Evolutionary conservation across 2,113 vertebrate species (phyloP), one percentile per base, ranked within the genome.

Genomic region (Eolophus roseicapilla): DNA sequence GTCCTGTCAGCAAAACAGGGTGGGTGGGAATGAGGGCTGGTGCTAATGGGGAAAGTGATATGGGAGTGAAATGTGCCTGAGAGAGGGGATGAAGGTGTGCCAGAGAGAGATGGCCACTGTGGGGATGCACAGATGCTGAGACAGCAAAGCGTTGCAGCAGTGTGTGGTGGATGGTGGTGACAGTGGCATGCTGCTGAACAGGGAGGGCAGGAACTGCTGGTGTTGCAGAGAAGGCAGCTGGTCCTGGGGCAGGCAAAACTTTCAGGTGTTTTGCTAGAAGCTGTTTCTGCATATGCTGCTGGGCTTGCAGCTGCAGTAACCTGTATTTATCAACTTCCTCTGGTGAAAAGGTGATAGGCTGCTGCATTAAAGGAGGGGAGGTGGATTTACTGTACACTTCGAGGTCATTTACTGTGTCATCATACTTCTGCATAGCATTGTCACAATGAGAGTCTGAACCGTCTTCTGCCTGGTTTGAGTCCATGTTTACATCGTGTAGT

Each of bases 291-390:
- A 99, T 98, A 93, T 99, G 99, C 97, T 99, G 98, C 96, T 99
- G 99, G 46, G 99, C 99, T 97, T 99, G 99, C 74, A 99, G 98
- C 96, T 99, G 99, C 52, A 99, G 98, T 86, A 98, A 94, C 78
- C 98, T 98, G 80, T 99, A 99, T 96, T 99, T 99, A 90, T 99
- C 99, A 95, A 99, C 98, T 97, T 99, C 99, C 82, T 99, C 99
- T 11, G 99, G 98, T 23, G 98, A 98, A 96, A 99, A 99, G 18
- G 98, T 99, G 96, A 99, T 97, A 81, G 99, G 99, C 83, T 98
- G 98, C 92, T 98, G 98, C 8, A 96, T 97, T 96, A 98, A 95
- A 87, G 98, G 95, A 77, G 98, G 95, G 21, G 98, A 98, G 53
- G 92, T 37, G 78, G 97, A 83, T 96, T 98, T 98, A 82, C 92